A percentile compares a stretch with the other conserved stretches of the same genome.
Evolutionary conservation across 2,797 vertebrate species (phyloP).

Genomic region (Sebastes ruberrimus): DNA sequence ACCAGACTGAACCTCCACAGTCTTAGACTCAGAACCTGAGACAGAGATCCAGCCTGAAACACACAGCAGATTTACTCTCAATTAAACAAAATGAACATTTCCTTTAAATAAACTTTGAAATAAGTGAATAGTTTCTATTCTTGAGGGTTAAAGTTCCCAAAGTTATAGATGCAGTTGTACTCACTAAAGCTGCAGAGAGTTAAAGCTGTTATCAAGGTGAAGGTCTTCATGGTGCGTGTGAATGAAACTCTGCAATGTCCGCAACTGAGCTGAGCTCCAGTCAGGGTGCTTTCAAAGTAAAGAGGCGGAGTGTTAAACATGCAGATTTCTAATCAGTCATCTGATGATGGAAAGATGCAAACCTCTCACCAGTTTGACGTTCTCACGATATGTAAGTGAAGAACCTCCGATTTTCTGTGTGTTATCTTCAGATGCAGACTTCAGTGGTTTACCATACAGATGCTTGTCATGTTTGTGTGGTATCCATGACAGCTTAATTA

Average conservation of each 20-base stretch:
- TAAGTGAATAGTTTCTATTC: background rate
- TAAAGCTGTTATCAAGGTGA: background rate
- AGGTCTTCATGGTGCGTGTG: background rate
- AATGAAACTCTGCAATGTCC: background rate
- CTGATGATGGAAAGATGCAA: no score
- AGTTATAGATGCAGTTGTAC: background rate
- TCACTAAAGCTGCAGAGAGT: background rate
- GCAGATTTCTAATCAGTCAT: no score
- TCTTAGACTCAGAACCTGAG: background rate
- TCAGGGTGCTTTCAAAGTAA: background rate
- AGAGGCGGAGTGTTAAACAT: background rate
- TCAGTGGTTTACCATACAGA: no score
- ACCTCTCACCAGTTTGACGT: accelerated
- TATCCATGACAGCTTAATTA: no score
- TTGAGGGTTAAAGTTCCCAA: background rate
- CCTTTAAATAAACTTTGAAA: background rate
- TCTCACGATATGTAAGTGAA: background rate
- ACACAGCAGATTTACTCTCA: background rate
- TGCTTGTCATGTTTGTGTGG: background rate
- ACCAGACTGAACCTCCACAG: background rate
- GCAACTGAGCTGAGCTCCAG: background rate
- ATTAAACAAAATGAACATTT: background rate
- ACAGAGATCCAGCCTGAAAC: conserved; percentile 14
- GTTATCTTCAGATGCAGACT: background rate
- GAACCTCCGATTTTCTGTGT: background rate